Evolutionary conservation across 2,888 invertebrate genomes (phyloP).

Genomic region (Chalcosyrphus nemorum): DNA sequence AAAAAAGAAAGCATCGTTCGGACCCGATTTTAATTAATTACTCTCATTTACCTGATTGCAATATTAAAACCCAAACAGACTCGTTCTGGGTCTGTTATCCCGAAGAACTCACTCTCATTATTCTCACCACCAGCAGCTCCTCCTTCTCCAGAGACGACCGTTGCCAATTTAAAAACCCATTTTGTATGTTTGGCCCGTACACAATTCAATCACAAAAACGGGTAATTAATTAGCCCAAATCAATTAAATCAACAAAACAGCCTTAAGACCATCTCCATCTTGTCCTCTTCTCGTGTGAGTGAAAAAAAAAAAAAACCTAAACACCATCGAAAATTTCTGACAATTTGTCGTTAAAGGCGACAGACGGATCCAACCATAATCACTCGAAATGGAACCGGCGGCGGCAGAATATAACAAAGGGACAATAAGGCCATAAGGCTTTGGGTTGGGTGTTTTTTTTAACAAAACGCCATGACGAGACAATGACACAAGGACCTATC

Average conservation of each 20-base stretch:
- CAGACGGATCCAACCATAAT: conserved; percentile 25
- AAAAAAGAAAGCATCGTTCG: conserved; percentile 48
- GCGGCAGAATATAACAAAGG: conserved; percentile 11
- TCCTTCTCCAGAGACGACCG: background rate
- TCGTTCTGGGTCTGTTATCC: background rate
- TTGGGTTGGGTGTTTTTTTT: background rate
- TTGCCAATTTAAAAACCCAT: conserved; percentile 60
- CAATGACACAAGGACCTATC: conserved; percentile 40
- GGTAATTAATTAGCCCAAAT: conserved; percentile 72
- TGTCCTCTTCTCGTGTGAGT: background rate
- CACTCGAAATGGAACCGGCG: conserved; percentile 9
- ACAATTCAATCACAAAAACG: conserved; percentile 69
- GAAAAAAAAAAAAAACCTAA: background rate
- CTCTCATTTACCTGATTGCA: conserved; percentile 71
- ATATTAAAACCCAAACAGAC: conserved; percentile 61
- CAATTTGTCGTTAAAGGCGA: conserved; percentile 29
- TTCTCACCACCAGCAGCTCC: background rate
- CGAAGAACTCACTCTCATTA: background rate
- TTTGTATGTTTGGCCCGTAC: conserved; percentile 49
- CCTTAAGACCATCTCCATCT: conserved; percentile 22
- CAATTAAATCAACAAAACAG: conserved; percentile 70
- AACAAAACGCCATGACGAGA: conserved; percentile 21
- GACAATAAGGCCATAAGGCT: conserved; percentile 15
- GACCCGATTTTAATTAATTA: conserved; percentile 70
- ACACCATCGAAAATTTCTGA: background rate